phyloP scores from a whole-genome alignment of 1,140 invertebrate species.

The Physella acuta region DNA sequence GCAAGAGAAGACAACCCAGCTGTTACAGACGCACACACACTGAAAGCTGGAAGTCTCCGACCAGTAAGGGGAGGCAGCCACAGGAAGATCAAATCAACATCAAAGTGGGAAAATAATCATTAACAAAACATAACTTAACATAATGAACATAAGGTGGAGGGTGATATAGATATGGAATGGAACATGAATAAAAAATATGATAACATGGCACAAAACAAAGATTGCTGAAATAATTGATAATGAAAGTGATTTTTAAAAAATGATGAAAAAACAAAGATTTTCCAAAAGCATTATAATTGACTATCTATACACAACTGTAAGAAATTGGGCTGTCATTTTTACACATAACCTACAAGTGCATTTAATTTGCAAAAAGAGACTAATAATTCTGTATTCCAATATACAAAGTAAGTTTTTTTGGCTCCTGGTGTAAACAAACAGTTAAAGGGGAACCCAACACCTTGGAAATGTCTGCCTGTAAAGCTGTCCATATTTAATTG shows the following conservation, averaged over 20 bases:
- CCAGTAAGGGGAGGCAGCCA: slow-evolving; percentile 17
- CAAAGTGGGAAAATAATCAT: background rate
- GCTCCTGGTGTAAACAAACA: no score
- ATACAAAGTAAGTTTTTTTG: no score
- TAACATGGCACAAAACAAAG: slow-evolving; percentile 1
- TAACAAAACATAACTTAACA: background rate
- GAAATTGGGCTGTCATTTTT: no score
- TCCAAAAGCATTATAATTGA: slow-evolving; percentile 11
- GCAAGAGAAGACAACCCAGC: slow-evolving; percentile 35
- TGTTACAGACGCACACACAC: slow-evolving; percentile 26
- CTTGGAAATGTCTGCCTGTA: no score
- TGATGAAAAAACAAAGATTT: slow-evolving; percentile 10
- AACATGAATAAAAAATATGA: slow-evolving; percentile 4
- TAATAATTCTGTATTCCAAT: no score
- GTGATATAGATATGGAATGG: background rate
- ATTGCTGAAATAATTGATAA: slow-evolving; percentile 7
- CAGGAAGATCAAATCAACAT: slow-evolving; percentile 15
- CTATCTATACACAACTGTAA: background rate
- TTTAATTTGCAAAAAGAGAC: no score
- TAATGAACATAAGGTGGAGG: slow-evolving; percentile 13
- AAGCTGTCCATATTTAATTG: no score
- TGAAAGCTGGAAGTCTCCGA: slow-evolving; percentile 22
- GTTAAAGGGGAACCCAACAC: no score
- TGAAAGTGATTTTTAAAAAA: background rate
- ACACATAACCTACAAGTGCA: no score